Base-by-base conservation (phyloP, 1,140 invertebrate genomes). In the Aphaenogaster floridana region DNA sequence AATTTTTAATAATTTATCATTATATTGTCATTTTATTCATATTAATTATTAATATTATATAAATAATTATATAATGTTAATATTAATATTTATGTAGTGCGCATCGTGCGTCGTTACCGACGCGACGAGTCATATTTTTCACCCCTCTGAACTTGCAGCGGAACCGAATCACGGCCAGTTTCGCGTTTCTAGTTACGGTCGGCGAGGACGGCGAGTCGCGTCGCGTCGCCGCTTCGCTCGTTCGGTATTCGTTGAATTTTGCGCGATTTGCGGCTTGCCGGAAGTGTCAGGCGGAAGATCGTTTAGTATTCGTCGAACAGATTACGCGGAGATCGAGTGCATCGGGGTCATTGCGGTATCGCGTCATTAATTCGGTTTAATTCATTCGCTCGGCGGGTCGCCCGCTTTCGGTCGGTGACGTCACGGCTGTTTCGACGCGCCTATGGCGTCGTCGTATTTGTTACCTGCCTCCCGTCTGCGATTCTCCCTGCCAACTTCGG, bases 81-180 rank as follows among this genome's bases (percentile, higher is more conserved):
- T 52, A 7, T 54, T 4, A 28, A 13, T 5, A 21, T 34, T 11
- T 61, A 5, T 15, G 15, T 36, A 8, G 8, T 39, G 17, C 34
- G 45, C 15, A 13, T 13, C 50, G 17, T 74, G n/a, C 36, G 52
- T 61, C 7, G 42, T 76, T 76, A 76, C 13, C 39, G 72, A 76
- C 34, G 71, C 34, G 71, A 2, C 15, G 28, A 68, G 39, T 68
- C 64, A 48, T 0, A 11, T 42, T 57, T 39, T 2, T 42, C 34
- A 42, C 2, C 52, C 5, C 11, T 57, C 54, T 74, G 52, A 72
- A 72, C n/a, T 54, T 72, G 50, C 50, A n/a, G 50, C 8, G 64
- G n/a, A 68, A 68, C 9, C 17, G 9, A 13, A 17, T 21, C 9
- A 34, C 8, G 7, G 34, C 28, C 34, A n/a, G 11, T 17, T 74